Conservation (phyloP, 1,140 invertebrate species). For the Hycleus cichorii region DNA sequence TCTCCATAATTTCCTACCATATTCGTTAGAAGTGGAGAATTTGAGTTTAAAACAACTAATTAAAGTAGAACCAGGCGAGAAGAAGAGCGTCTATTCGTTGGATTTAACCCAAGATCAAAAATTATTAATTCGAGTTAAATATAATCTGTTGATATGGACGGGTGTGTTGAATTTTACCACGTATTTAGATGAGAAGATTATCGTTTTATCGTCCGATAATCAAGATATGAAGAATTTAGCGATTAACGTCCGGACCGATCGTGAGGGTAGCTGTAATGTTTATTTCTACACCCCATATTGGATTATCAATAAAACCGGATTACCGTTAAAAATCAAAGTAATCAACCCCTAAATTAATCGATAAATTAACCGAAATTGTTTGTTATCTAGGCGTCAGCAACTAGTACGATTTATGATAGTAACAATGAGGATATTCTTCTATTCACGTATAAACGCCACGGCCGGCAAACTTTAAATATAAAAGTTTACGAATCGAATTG, state of each 20-base stretch:
- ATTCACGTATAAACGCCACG: conserved; percentile 62
- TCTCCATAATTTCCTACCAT: conserved; percentile 70
- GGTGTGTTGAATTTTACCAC: conserved; percentile 60
- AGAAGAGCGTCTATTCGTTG: conserved; percentile 58
- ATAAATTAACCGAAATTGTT: conserved; percentile 42
- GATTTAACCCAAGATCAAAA: conserved; percentile 52
- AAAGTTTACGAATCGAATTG: conserved; percentile 65
- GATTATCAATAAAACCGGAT: conserved; percentile 83
- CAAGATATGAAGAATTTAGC: conserved; percentile 55
- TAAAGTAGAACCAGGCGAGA: conserved; percentile 64
- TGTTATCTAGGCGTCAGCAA: conserved; percentile 43
- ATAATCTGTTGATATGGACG: conserved; percentile 62
- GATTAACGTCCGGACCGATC: conserved; percentile 57
- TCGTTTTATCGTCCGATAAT: conserved; percentile 58
- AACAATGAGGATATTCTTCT: conserved; percentile 57
- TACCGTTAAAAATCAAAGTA: conserved; percentile 71
- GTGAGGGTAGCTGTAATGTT: conserved; percentile 54
- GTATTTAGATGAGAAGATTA: conserved; percentile 60
- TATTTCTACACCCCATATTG: conserved; percentile 79
- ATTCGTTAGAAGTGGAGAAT: conserved; percentile 53
- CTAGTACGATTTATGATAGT: conserved; percentile 59
- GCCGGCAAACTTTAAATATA: conserved; percentile 53
- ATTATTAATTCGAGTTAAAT: conserved; percentile 59
- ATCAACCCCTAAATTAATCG: conserved; percentile 23
- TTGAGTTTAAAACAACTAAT: conserved; percentile 28